Percentiles rank a stretch among this genome's conserved stretches.
Evolutionary conservation across 2,888 invertebrate species (phyloP).

Genomic region (Oscheius sp.): DNA sequence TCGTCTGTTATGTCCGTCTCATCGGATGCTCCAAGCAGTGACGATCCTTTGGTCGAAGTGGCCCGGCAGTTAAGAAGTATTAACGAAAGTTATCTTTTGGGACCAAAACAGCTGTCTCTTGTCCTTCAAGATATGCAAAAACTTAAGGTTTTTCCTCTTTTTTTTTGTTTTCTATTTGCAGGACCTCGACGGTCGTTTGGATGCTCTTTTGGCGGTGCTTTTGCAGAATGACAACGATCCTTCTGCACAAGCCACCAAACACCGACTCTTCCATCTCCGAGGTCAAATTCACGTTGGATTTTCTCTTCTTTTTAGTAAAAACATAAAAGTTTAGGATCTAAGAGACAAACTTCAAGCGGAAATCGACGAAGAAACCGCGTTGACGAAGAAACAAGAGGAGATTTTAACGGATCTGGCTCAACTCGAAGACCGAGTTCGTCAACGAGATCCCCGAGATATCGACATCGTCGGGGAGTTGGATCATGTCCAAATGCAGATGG

Average conservation of each 20-base stretch:
- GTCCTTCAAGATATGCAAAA: slow-evolving; percentile 38
- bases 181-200: slow-evolving; percentile 33
- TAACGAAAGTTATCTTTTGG: slow-evolving; percentile 40
- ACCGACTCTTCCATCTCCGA: slow-evolving; percentile 29
- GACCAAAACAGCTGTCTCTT: slow-evolving; percentile 43
- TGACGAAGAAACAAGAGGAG: slow-evolving; percentile 45
- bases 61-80: slow-evolving; percentile 34
- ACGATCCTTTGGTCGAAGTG: slow-evolving; percentile 38
- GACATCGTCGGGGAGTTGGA: slow-evolving; percentile 52
- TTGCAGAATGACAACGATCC: slow-evolving; percentile 36
- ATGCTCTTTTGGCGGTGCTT: slow-evolving; percentile 33
- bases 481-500: slow-evolving; percentile 55
- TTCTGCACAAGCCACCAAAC: slow-evolving; percentile 31
- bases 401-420: slow-evolving; percentile 43
- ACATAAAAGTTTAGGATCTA: slow-evolving; percentile 25
- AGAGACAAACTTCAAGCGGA: slow-evolving; percentile 36
- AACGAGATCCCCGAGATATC: slow-evolving; percentile 35
- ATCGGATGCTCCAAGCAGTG: slow-evolving; percentile 39
- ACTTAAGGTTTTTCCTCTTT: slow-evolving; percentile 32
- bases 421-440: slow-evolving; percentile 41
- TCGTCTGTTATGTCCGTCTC: slow-evolving; percentile 54
- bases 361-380: slow-evolving; percentile 48
- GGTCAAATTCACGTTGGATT: slow-evolving; percentile 29
- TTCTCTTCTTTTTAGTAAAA: neutral
- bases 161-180: too few species aligned